Conservation (phyloP, 2,113 vertebrate genomes). For the Butorides virescens region DNA sequence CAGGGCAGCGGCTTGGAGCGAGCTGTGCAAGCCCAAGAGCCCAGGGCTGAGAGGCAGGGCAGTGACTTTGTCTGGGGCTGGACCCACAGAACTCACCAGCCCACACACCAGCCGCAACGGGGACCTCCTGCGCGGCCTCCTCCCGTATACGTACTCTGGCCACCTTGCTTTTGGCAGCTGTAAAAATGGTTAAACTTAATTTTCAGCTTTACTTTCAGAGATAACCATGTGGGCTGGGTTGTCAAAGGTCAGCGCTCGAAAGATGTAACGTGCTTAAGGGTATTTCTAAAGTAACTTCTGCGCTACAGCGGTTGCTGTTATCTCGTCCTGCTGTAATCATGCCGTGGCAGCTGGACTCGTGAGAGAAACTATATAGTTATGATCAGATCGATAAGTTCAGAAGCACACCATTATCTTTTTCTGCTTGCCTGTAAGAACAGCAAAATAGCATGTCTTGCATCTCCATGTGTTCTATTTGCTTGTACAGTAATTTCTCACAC, state of each 20-base stretch:
- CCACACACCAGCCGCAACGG: neutral
- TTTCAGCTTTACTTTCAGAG: neutral
- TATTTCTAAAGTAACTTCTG: neutral
- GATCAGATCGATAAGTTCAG: neutral
- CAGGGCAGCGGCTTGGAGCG: neutral
- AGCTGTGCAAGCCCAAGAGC: neutral
- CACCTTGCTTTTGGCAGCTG: neutral
- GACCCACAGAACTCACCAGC: neutral
- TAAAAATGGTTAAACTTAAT: neutral
- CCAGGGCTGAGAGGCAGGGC: neutral
- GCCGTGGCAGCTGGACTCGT: neutral
- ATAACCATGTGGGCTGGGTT: neutral
- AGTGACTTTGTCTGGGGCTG: neutral
- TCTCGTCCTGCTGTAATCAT: neutral
- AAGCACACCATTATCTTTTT: neutral
- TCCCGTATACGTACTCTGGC: neutral
- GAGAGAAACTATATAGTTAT: neutral
- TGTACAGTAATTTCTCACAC: neutral
- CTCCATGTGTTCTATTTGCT: neutral
- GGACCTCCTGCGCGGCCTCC: neutral
- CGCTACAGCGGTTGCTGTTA: neutral
- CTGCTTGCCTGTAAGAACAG: neutral
- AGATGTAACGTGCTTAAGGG: neutral
- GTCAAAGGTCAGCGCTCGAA: neutral
- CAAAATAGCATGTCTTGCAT: neutral